Conservation (phyloP, 2,797 vertebrate species). For the Oreochromis grahami region DNA sequence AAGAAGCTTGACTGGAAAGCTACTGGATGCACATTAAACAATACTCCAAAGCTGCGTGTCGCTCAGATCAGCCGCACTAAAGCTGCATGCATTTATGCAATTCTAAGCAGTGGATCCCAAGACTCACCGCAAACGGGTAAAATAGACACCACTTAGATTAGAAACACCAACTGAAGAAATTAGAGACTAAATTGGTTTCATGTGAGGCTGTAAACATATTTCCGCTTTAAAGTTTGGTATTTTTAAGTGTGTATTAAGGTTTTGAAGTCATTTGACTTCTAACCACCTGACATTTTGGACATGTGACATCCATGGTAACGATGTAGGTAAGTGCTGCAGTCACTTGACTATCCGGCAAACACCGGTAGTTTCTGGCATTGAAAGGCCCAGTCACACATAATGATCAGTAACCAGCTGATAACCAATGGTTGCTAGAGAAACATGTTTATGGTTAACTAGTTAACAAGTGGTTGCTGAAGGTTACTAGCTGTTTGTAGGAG, state of each 20-base stretch:
- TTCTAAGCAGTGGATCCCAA: neutral
- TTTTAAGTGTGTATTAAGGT: neutral
- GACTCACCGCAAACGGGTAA: neutral
- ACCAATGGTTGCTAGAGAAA: too few species aligned
- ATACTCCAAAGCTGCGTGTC: neutral
- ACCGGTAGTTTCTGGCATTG: neutral
- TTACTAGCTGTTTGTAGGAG: too few species aligned
- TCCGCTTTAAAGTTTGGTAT: neutral
- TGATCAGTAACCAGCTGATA: too few species aligned
- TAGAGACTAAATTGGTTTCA: neutral
- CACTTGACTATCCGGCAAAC: accelerated
- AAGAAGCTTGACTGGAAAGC: neutral
- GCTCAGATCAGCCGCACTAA: neutral
- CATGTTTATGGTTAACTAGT: too few species aligned
- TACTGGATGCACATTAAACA: neutral
- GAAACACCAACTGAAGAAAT: neutral
- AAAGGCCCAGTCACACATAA: too few species aligned
- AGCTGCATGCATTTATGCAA: neutral
- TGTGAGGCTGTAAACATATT: neutral
- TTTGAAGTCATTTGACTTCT: neutral
- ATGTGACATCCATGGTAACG: neutral
- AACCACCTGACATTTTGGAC: neutral
- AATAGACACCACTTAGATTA: neutral
- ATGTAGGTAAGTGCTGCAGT: neutral
- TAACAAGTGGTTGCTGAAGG: too few species aligned